These are phyloP conservation scores for Acropora yongei DNA, from an alignment of 64 coral and sea anemone species.

Conservation along the genomic window DNA sequence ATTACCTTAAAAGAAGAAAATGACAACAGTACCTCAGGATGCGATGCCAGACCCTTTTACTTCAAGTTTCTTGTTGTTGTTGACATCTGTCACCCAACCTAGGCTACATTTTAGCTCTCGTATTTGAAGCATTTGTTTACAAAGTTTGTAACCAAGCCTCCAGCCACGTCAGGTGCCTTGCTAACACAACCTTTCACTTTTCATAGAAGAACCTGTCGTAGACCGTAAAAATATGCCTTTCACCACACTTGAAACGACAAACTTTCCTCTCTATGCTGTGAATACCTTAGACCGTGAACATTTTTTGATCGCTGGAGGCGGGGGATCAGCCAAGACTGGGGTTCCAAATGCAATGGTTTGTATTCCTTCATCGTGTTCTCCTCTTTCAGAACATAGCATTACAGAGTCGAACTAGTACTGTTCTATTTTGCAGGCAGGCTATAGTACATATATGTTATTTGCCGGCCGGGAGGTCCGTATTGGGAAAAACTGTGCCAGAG, in stretches of 20 bases:
- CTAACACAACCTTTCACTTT: neutral
- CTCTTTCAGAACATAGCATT: neutral
- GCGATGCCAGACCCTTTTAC: too few relatives aligned
- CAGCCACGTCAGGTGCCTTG: constrained; percentile 55
- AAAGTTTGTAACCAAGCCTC: neutral
- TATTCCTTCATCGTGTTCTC: neutral
- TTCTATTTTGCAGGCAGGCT: too few relatives aligned
- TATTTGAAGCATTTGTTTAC: neutral
- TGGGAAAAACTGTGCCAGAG: too few relatives aligned
- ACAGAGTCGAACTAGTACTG: too few relatives aligned
- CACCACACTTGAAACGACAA: constrained; percentile 87
- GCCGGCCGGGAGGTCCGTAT: too few relatives aligned
- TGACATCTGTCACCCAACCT: too few relatives aligned
- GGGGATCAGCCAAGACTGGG: constrained; percentile 92
- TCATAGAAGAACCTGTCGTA: neutral
- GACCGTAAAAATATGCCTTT: constrained; percentile 57
- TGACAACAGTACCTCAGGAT: too few relatives aligned
- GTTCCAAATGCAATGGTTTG: constrained; percentile 97
- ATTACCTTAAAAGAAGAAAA: too few relatives aligned
- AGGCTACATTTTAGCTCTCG: neutral
- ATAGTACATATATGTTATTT: too few relatives aligned
- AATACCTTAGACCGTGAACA: constrained; percentile 88
- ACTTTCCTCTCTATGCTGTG: constrained; percentile 97
- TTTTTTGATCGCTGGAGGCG: constrained; percentile 89
- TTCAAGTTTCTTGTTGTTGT: too few relatives aligned